A percentile compares a stretch with the other conserved stretches of the same genome.
These are phyloP conservation scores for Ceuthmochares aereus DNA, from an alignment of 2,113 vertebrate species.

Conservation along the genomic window DNA sequence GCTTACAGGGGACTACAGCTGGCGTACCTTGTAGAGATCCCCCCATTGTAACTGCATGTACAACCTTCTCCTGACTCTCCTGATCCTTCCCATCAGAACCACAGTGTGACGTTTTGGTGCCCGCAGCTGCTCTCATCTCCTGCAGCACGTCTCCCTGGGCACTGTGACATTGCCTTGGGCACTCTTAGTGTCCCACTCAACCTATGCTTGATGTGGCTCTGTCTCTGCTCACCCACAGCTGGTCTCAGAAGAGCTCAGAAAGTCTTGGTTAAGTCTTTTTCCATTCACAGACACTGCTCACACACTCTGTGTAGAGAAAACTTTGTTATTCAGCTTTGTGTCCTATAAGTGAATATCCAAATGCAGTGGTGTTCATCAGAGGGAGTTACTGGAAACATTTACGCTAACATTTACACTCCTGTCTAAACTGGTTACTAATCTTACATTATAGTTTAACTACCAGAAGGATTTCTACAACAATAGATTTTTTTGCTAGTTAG, in stretches of 20 bases:
- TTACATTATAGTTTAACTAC: slow-evolving; percentile 14
- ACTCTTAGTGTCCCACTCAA: neutral
- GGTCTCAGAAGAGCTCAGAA: neutral
- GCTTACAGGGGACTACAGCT: neutral
- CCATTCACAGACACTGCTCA: neutral
- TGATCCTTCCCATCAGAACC: neutral
- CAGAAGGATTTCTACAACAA: slow-evolving; percentile 44
- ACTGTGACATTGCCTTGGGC: accelerated
- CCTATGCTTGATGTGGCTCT: neutral
- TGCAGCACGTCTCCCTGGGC: neutral
- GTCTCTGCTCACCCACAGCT: neutral
- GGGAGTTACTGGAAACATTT: slow-evolving; percentile 35
- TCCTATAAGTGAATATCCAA: slow-evolving; percentile 17
- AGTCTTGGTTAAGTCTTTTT: neutral
- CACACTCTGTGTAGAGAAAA: neutral
- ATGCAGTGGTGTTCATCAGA: slow-evolving; percentile 14
- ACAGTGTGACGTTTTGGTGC: neutral
- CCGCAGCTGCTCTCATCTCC: neutral
- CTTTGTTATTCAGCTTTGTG: neutral
- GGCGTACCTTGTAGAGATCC: neutral
- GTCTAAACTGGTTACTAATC: slow-evolving; percentile 52
- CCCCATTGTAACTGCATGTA: neutral
- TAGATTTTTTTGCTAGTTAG: slow-evolving; percentile 32
- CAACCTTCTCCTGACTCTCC: neutral
- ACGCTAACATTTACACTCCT: slow-evolving; percentile 13